Base-by-base conservation (phyloP, 1,140 invertebrate genomes). In the Chelonus insularis region DNA sequence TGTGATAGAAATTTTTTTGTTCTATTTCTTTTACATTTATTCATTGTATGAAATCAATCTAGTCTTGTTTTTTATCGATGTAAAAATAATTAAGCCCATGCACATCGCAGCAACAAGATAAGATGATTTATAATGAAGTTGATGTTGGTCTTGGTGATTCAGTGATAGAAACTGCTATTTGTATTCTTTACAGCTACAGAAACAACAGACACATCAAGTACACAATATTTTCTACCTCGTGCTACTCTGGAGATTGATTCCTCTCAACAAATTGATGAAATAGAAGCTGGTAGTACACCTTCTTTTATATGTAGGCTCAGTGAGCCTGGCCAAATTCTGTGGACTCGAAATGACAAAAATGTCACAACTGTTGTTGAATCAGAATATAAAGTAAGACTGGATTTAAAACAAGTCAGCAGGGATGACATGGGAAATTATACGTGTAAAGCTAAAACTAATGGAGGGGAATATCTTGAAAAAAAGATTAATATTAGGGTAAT, bases 391-490 rank as follows among this genome's bases (percentile, higher is more conserved):
- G 72, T 66, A 23, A 68, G 77, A 12, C 66, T 86, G 20, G 81
- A 81, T n/a, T 75, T 86, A 25, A 69, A 76, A 1, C 79, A 81
- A 57, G 79, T 81, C 8, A 84, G 76, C 1, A 72, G 80, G 34
- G 74, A 76, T 6, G 83, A 87, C 36, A 82, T 78, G 7, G 85
- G 85, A 0, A 82, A 85, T 65, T 86, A 86, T 62, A 84, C 80
- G 0, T 86, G 86, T 62, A 62, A 74, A 7, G 81, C 72, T 3
- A 69, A 76, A 68, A 80, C 80, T 47, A 58, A 63, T 58, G 71
- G 71, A 59, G 69, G 78, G 65, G 47, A 77, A 66, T 57, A 66
- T 4, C 41, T 78, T 34, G 64, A 77, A 12, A 77, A 80, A 68
- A 73, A 72, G 8, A 69, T 80, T 64, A 62, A 72, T 29, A 72